Evolutionary conservation across 2,797 vertebrate genomes (phyloP).

Genomic region (Rhynchotus rufescens): DNA sequence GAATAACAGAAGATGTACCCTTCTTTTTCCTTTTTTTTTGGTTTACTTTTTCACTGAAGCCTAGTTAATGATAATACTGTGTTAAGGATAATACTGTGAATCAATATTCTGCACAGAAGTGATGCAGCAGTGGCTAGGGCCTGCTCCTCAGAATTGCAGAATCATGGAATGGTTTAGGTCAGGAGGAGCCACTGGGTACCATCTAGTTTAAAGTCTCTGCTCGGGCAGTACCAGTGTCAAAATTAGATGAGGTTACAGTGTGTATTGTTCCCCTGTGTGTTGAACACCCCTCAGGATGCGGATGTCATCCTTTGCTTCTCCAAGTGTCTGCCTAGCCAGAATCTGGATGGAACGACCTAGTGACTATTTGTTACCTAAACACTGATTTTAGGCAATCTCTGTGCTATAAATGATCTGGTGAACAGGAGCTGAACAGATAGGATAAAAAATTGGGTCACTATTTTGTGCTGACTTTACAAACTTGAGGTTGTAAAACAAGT

Average conservation of each 20-base stretch:
- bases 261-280: not conserved
- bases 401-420: not conserved
- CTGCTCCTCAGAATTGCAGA: not conserved
- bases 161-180: not conserved
- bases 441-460: not conserved
- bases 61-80: not conserved
- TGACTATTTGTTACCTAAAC: not conserved
- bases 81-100: not conserved
- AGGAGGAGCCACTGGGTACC: not conserved
- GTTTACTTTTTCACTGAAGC: not conserved
- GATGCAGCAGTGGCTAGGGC: not conserved
- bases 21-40: not conserved
- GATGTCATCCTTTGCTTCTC: not conserved
- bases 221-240: not conserved
- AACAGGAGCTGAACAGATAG: not conserved
- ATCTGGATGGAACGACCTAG: not conserved
- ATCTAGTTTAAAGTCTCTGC: not conserved
- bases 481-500: not conserved
- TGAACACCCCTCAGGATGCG: not conserved
- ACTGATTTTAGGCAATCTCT: not conserved
- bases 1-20: not conserved
- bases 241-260: not conserved
- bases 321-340: not conserved
- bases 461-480: not conserved
- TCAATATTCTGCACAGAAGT: not conserved